These are phyloP conservation scores for Catamblyrhynchus diadema DNA, from an alignment of 2,797 vertebrate species.

Conservation along the genomic window DNA sequence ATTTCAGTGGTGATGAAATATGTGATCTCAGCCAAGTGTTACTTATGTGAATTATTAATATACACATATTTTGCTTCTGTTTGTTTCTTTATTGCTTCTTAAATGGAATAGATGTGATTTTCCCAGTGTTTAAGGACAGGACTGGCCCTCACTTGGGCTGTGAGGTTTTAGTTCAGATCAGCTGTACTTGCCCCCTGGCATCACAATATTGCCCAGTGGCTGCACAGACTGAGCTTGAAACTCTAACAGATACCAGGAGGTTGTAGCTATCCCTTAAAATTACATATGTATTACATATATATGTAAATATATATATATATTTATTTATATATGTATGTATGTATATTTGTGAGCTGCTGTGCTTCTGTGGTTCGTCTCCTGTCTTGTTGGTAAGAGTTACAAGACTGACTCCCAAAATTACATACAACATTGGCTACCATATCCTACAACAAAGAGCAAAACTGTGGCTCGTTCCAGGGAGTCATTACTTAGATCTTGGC, in stretches of 20 bases:
- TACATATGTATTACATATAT: neutral
- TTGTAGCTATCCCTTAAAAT: neutral
- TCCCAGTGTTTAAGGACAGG: neutral
- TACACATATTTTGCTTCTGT: neutral
- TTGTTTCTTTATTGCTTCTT: neutral
- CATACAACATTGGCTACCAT: neutral
- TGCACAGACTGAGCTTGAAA: neutral
- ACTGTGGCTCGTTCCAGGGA: neutral
- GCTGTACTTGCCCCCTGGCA: accelerated
- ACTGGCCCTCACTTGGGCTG: neutral
- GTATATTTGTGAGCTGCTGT: neutral
- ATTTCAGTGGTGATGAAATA: neutral
- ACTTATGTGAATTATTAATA: neutral
- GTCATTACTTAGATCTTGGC: neutral
- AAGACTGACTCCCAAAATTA: neutral
- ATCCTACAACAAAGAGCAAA: neutral
- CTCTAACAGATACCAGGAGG: neutral
- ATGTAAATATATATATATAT: neutral
- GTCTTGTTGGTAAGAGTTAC: neutral
- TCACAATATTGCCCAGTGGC: accelerated
- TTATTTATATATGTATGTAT: no score
- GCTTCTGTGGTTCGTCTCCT: neutral
- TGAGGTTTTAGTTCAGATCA: neutral
- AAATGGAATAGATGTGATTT: neutral
- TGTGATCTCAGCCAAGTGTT: neutral